A percentile compares a stretch with the other conserved stretches of the same genome.
Evolutionary conservation across 92 coral and sea anemone genomes (phyloP).

Genomic region (Zoanthus sansibaricus): DNA sequence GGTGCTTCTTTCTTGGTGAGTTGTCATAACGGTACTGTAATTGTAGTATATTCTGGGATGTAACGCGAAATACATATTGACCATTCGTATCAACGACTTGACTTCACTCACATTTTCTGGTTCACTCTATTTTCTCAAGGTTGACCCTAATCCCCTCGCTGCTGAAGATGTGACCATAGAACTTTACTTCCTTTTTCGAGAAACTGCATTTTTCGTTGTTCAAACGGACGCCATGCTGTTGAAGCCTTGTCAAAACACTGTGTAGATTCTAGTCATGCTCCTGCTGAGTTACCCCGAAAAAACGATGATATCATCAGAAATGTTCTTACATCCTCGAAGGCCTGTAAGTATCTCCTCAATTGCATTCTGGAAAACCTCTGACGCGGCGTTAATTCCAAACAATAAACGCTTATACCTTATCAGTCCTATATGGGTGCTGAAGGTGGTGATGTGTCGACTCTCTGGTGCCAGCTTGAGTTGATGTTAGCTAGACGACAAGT

Average conservation of each 20-base stretch:
- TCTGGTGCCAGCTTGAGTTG: conserved; percentile 34
- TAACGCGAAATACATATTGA: too few relatives aligned
- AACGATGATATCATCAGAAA: neutral
- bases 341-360: conserved; percentile 38
- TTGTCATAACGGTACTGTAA: neutral
- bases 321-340: conserved; percentile 15
- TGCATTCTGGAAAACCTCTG: conserved; percentile 56
- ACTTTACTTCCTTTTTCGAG: neutral
- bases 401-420: conserved; percentile 51
- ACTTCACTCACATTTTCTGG: too few relatives aligned
- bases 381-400: conserved; percentile 54
- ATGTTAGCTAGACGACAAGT: conserved; percentile 44
- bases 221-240: too few relatives aligned
- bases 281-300: neutral
- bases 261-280: neutral
- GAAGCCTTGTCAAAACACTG: neutral
- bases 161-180: too few relatives aligned
- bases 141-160: too few relatives aligned
- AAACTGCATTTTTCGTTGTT: neutral
- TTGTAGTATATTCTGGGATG: too few relatives aligned
- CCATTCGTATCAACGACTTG: too few relatives aligned
- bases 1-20: neutral
- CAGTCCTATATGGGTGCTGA: conserved; percentile 53
- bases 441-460: conserved; percentile 51
- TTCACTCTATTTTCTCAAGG: too few relatives aligned